Conservation (phyloP, 1,140 invertebrate species). For the Carposina sasakii region DNA sequence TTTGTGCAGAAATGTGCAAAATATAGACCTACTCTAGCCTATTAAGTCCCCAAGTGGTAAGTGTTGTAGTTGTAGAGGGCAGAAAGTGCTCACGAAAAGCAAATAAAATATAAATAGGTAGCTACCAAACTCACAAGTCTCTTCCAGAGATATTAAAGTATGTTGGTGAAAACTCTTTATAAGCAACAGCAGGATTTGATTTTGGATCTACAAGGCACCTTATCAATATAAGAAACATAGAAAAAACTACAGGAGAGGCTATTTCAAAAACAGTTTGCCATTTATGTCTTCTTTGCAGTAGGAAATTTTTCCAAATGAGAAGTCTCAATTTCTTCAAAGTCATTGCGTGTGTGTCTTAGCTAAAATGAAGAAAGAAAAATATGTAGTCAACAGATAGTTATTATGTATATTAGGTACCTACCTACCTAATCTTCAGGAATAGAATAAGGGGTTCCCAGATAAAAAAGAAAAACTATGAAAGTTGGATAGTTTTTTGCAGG, state of each 20-base stretch:
- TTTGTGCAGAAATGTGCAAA: too few species aligned
- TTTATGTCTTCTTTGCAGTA: constrained; percentile 83
- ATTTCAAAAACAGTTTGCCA: constrained; percentile 84
- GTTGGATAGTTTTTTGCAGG: too few species aligned
- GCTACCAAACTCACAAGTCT: constrained; percentile 62
- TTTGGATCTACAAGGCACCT: constrained; percentile 73
- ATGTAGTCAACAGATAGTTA: background rate
- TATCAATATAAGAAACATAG: constrained; percentile 79
- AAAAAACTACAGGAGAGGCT: constrained; percentile 81
- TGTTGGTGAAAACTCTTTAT: constrained; percentile 54
- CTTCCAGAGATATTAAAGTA: constrained; percentile 55
- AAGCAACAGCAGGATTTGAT: constrained; percentile 48
- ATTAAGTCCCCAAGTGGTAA: too few species aligned
- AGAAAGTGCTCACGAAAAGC: too few species aligned
- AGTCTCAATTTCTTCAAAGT: constrained; percentile 76
- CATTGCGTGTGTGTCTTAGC: constrained; percentile 33
- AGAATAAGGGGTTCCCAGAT: too few species aligned
- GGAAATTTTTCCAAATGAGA: constrained; percentile 90
- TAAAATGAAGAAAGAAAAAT: background rate
- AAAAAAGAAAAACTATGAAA: too few species aligned
- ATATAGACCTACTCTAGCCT: too few species aligned
- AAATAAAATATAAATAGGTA: too few species aligned
- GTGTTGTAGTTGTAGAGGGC: too few species aligned
- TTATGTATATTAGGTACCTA: too few species aligned
- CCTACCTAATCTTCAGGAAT: too few species aligned